phyloP scores from a whole-genome alignment of 2,797 vertebrate genomes.

The Picus viridis region DNA sequence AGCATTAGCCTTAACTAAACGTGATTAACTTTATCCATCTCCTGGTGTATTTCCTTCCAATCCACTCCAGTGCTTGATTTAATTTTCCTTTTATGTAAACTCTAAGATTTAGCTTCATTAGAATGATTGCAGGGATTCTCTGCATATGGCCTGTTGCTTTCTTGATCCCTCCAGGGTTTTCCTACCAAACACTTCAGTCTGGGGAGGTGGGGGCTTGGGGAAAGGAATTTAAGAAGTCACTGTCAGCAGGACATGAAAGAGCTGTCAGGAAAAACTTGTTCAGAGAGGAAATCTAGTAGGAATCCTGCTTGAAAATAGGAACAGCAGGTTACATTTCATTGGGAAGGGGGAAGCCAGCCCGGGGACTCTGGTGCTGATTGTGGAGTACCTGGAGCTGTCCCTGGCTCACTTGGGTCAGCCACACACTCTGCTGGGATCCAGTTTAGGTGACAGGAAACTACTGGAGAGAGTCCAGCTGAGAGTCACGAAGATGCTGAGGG shows the following conservation, averaged over 20 bases:
- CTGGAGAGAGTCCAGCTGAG: no score
- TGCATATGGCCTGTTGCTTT: slow-evolving; percentile 32
- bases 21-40: slow-evolving; percentile 71
- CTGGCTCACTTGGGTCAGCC: rapidly evolving
- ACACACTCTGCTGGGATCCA: background rate
- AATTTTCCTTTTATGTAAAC: slow-evolving; percentile 72
- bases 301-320: background rate
- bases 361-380: background rate
- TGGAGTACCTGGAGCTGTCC: background rate
- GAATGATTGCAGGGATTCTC: slow-evolving; percentile 60
- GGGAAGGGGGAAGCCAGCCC: background rate
- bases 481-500: no score
- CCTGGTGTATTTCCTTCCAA: slow-evolving; percentile 64
- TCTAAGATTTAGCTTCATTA: slow-evolving; percentile 63
- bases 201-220: background rate
- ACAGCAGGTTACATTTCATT: background rate
- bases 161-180: slow-evolving; percentile 34
- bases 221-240: background rate
- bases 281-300: background rate
- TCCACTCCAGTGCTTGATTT: slow-evolving; percentile 70
- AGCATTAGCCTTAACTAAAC: slow-evolving; percentile 48
- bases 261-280: background rate
- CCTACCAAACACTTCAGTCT: background rate
- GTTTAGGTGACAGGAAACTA: no score
- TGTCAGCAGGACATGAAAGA: background rate